These are phyloP conservation scores for Xestia ashworthii DNA, from an alignment of 2,888 invertebrate species.

Conservation along the genomic window DNA sequence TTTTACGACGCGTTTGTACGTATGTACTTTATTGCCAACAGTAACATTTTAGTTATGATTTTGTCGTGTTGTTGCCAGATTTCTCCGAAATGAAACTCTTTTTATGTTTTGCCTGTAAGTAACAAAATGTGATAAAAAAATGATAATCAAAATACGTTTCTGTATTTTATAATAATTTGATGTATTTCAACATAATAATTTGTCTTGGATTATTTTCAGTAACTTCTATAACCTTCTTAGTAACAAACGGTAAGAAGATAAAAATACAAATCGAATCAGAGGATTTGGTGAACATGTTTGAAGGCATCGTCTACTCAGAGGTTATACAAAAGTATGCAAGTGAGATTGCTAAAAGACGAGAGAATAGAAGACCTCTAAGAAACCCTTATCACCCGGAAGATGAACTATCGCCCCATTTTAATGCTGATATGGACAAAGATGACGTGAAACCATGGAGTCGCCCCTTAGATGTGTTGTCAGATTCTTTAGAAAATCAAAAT, in stretches of 20 bases:
- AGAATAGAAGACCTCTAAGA: constrained; percentile 54
- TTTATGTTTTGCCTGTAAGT: constrained; percentile 50
- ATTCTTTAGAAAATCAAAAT: constrained; percentile 70
- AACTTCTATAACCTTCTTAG: constrained; percentile 26
- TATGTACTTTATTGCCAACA: constrained; percentile 11
- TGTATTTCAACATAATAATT: not conserved
- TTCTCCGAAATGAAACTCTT: constrained; percentile 39
- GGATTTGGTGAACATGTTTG: constrained; percentile 68
- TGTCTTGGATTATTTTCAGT: constrained; percentile 39
- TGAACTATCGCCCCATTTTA: constrained; percentile 56
- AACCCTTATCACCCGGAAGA: constrained; percentile 81
- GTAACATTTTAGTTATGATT: not conserved
- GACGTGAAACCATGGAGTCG: not conserved
- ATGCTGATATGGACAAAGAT: constrained; percentile 17
- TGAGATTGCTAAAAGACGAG: constrained; percentile 59
- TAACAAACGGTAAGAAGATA: constrained; percentile 63
- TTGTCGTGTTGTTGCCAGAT: constrained; percentile 10
- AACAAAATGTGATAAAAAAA: not conserved
- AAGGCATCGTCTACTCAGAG: constrained; percentile 56
- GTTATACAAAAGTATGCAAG: constrained; percentile 62
- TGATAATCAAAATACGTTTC: not conserved
- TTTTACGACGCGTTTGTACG: constrained; percentile 37
- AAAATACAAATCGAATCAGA: constrained; percentile 73
- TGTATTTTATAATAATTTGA: not conserved
- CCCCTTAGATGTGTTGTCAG: not conserved